Conservation (phyloP, 2,113 vertebrate genomes). For the Glareola pratincola region DNA sequence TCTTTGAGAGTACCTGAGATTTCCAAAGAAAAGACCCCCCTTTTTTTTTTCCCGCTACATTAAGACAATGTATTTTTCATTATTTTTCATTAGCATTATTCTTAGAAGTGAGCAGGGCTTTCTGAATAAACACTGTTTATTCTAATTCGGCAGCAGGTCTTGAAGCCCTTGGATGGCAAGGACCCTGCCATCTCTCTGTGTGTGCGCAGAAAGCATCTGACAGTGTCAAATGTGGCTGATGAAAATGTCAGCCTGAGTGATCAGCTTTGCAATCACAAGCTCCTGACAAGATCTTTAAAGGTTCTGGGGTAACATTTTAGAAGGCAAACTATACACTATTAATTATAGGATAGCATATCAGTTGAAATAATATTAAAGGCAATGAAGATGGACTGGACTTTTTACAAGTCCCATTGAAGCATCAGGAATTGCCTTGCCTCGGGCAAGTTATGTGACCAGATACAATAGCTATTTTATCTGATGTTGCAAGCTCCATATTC, state of each 20-base stretch:
- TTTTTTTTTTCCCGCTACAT: neutral
- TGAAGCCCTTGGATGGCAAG: too few species aligned
- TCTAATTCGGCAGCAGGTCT: too few species aligned
- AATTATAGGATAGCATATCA: neutral
- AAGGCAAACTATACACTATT: neutral
- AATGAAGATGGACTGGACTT: neutral
- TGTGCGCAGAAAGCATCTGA: neutral
- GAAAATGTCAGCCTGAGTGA: neutral
- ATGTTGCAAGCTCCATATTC: neutral
- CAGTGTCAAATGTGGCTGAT: neutral
- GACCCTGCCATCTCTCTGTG: too few species aligned
- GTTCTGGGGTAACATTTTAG: neutral
- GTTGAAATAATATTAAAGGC: neutral
- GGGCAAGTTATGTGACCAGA: neutral
- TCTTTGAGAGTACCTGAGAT: neutral
- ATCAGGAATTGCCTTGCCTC: slow-evolving; percentile 18
- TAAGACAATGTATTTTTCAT: neutral
- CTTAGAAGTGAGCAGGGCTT: neutral
- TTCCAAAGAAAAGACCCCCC: neutral
- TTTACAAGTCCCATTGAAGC: neutral
- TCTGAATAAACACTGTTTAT: neutral
- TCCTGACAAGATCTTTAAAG: neutral
- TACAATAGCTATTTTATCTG: neutral
- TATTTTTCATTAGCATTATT: neutral
- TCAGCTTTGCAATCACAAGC: neutral